Evolutionary conservation across 2,797 vertebrate genomes (phyloP).

Genomic region (Capromys pilorides): DNA sequence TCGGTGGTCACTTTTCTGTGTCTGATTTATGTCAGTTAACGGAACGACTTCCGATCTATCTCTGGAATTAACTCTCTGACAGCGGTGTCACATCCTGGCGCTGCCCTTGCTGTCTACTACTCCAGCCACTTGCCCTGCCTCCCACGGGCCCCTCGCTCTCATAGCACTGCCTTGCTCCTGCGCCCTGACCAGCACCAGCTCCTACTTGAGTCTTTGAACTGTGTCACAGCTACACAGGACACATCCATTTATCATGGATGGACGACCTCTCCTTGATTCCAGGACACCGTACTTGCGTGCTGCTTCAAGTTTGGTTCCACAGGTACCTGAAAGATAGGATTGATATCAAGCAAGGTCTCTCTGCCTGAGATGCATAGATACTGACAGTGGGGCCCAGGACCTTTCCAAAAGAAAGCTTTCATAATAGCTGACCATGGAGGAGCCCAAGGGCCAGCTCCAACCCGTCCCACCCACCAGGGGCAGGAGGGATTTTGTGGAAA

Average conservation of each 20-base stretch:
- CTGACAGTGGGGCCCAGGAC: too few relatives aligned
- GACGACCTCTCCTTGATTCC: neutral
- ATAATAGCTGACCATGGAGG: neutral
- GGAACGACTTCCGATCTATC: neutral
- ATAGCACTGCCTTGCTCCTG: neutral
- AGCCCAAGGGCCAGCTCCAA: too few relatives aligned
- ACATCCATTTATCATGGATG: neutral
- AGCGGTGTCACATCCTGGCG: neutral
- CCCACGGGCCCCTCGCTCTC: neutral
- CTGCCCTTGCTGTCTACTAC: neutral
- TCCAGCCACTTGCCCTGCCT: neutral
- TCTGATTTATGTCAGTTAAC: neutral
- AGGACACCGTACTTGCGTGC: neutral
- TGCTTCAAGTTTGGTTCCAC: neutral
- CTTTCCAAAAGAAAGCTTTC: neutral
- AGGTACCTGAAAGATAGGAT: neutral
- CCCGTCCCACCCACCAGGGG: neutral
- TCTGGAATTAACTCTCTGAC: neutral
- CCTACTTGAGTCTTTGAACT: neutral
- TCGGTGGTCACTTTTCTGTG: neutral
- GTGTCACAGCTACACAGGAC: neutral
- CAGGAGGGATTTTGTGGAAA: neutral
- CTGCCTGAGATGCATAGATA: neutral
- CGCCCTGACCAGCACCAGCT: neutral
- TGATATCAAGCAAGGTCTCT: neutral